phyloP scores from a whole-genome alignment of 2,888 invertebrate genomes.

The Eupithecia subumbrata region DNA sequence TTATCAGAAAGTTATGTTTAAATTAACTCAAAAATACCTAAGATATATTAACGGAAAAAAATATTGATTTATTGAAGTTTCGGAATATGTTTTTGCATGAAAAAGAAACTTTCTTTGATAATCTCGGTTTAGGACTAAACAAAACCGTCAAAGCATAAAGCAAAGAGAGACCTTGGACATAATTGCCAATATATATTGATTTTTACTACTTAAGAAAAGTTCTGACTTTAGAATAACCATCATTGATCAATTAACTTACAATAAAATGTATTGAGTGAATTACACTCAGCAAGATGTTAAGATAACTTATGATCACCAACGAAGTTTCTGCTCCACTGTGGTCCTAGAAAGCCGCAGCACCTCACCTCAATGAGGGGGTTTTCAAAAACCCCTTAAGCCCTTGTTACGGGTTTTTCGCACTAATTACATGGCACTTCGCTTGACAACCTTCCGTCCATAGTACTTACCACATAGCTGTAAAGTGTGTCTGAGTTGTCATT shows the following conservation, averaged over 20 bases:
- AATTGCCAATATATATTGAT: not conserved
- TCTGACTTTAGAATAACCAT: not conserved
- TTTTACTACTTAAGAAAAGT: not conserved
- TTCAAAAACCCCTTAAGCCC: conserved; percentile 53
- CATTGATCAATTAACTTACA: not conserved
- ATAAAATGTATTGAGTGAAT: not conserved
- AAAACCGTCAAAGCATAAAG: not conserved
- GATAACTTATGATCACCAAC: not conserved
- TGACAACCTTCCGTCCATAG: conserved; percentile 31
- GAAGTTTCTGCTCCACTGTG: conserved; percentile 52
- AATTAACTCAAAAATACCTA: not conserved
- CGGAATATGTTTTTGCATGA: not conserved
- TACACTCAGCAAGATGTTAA: not conserved
- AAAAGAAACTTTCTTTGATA: not conserved
- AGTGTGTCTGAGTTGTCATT: conserved; percentile 33
- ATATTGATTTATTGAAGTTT: not conserved
- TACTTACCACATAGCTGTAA: conserved; percentile 20
- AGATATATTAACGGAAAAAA: not conserved
- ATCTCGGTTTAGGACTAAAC: not conserved
- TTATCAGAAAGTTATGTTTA: not conserved
- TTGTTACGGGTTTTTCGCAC: conserved; percentile 59
- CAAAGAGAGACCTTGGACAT: not conserved
- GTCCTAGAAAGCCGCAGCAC: conserved; percentile 47
- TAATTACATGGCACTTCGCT: conserved; percentile 61
- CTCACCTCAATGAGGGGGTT: conserved; percentile 43